Conservation (phyloP, 2,113 vertebrate species). For the Hippolais icterina region DNA sequence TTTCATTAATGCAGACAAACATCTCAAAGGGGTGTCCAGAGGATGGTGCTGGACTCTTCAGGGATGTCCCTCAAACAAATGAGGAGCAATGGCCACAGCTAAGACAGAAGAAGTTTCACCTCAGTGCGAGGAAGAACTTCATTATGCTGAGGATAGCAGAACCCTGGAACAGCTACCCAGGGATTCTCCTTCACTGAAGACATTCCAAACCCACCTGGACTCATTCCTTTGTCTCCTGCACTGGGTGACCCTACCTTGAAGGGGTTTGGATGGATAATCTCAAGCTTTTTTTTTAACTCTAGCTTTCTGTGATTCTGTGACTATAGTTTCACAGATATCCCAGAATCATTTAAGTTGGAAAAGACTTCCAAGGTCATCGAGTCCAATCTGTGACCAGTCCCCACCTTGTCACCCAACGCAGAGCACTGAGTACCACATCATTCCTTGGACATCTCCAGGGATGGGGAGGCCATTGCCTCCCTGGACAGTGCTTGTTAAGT, state of each 20-base stretch:
- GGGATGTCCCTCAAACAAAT: background rate
- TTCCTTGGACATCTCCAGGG: background rate
- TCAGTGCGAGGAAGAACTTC: background rate
- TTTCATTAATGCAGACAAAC: background rate
- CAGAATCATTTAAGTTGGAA: background rate
- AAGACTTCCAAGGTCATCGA: background rate
- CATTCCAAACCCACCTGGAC: background rate
- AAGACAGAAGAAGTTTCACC: background rate
- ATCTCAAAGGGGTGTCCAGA: background rate
- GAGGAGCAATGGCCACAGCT: background rate
- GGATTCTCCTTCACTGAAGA: background rate
- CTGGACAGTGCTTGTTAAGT: no score
- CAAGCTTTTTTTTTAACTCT: background rate
- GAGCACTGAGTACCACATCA: background rate
- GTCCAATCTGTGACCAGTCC: background rate
- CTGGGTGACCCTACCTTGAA: background rate
- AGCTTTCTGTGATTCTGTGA: background rate
- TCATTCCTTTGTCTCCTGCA: fast-evolving
- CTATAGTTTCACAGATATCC: background rate
- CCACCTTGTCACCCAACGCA: background rate
- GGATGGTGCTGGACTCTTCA: background rate
- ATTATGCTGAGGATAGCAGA: background rate
- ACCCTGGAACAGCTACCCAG: background rate
- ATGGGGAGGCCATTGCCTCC: background rate
- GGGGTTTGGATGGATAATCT: no score